Evolutionary conservation across 2,113 vertebrate genomes (phyloP).

Genomic region (Sphaerodactylus townsendi): DNA sequence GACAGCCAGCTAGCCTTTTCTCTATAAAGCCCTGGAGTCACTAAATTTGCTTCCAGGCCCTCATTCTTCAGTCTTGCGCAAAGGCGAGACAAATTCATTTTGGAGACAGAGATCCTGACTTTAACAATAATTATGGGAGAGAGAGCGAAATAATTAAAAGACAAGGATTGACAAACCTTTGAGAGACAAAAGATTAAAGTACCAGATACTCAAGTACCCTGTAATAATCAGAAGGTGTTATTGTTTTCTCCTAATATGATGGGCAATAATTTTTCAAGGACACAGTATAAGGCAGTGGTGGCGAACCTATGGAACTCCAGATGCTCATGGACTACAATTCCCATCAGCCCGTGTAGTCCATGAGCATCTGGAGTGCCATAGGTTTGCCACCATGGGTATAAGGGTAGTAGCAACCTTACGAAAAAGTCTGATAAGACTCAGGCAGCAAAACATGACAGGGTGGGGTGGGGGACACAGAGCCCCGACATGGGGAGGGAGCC

Average conservation of each 20-base stretch:
- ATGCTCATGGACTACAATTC: no score
- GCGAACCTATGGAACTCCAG: no score
- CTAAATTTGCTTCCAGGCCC: background rate
- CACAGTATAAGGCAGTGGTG: no score
- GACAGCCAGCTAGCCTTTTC: background rate
- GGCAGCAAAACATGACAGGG: no score
- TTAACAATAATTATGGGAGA: background rate
- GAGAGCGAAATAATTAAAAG: background rate
- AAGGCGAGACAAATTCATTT: background rate
- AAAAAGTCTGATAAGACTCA: background rate
- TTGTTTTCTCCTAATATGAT: background rate
- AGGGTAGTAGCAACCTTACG: background rate
- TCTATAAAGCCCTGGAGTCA: background rate
- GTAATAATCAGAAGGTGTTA: background rate
- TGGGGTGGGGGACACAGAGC: no score
- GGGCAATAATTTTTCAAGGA: background rate
- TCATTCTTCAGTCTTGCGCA: background rate
- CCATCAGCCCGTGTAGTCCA: no score
- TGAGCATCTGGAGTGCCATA: no score
- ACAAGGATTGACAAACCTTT: background rate
- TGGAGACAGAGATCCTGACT: background rate
- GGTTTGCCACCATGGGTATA: no score
- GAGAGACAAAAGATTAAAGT: background rate
- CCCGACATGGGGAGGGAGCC: no score
- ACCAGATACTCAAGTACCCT: background rate